Conservation (phyloP, 2,113 vertebrate genomes). For the Pomatorhinus ruficollis region DNA sequence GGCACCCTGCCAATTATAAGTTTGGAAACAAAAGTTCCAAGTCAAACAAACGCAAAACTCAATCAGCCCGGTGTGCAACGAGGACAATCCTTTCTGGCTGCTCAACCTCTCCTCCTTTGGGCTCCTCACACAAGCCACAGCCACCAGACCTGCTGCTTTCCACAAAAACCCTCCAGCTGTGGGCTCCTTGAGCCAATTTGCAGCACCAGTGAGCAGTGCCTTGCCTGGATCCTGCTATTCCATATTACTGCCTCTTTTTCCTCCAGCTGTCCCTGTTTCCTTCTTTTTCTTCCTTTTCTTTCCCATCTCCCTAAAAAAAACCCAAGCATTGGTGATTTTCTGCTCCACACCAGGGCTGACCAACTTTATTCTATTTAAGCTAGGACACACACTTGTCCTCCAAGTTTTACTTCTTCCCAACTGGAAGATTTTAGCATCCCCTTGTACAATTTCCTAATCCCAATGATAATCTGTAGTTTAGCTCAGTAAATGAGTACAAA, state of each 20-base stretch:
- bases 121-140: neutral
- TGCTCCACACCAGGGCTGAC: neutral
- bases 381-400: neutral
- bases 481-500: neutral
- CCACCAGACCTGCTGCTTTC: neutral
- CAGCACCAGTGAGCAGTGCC: neutral
- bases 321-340: neutral
- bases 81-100: neutral
- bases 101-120: neutral
- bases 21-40: neutral
- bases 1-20: neutral
- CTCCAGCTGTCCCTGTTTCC: neutral
- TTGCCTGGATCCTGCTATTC: neutral
- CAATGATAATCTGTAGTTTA: neutral
- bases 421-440: neutral
- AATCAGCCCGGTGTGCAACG: accelerated
- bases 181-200: neutral
- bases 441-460: neutral
- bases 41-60: neutral
- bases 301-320: neutral
- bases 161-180: neutral
- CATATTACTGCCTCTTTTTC: neutral
- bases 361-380: neutral
- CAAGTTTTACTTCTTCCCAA: neutral
- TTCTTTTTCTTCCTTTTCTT: neutral